A percentile compares a stretch with the other conserved stretches of the same genome.
Conservation (phyloP, 2,113 vertebrate genomes). For the Brachirus orientalis region DNA sequence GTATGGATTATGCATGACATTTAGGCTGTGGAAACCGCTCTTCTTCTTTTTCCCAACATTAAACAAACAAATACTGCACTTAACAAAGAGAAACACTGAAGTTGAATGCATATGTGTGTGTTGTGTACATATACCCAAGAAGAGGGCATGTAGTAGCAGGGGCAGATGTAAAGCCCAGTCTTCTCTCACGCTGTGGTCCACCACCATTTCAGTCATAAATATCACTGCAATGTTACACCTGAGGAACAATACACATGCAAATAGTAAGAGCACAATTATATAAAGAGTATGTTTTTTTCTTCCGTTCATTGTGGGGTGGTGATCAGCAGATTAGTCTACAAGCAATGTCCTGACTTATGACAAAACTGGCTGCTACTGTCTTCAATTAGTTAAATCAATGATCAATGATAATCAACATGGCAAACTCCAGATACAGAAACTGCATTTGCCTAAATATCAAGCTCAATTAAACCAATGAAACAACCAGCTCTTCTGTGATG, state of each 20-base stretch:
- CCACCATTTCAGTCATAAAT: slow-evolving; percentile 99
- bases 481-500: too few species aligned
- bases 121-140: slow-evolving; percentile 85
- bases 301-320: too few species aligned
- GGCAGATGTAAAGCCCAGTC: slow-evolving; percentile 98
- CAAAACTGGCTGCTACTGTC: too few species aligned
- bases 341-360: too few species aligned
- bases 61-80: not conserved
- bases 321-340: too few species aligned
- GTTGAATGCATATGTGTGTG: slow-evolving; percentile 10
- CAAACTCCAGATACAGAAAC: too few species aligned
- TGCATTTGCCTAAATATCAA: too few species aligned
- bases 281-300: not conserved
- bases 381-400: too few species aligned
- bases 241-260: slow-evolving; percentile 13
- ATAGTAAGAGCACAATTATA: not conserved
- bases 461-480: too few species aligned
- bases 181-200: slow-evolving; percentile 97
- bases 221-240: slow-evolving; percentile 99
- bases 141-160: slow-evolving; percentile 93
- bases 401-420: too few species aligned
- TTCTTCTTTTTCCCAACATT: not conserved
- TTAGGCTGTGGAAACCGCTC: not conserved
- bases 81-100: too few species aligned
- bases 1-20: not conserved